phyloP scores from a whole-genome alignment of 1,140 invertebrate genomes.

The Leptinotarsa undecemlineata region DNA sequence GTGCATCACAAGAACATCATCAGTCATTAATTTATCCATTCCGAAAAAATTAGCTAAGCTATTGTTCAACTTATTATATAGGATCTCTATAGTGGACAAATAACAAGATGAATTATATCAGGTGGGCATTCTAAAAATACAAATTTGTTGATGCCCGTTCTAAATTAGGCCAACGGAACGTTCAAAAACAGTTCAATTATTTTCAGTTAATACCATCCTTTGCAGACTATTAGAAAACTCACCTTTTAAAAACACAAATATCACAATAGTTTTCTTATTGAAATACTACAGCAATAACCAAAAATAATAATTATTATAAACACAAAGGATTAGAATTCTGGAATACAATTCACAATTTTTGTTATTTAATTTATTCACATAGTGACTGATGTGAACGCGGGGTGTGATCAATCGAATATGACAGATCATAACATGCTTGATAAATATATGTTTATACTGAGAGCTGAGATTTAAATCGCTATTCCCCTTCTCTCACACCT shows the following conservation, averaged over 20 bases:
- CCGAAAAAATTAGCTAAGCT: no score
- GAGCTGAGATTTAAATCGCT: not conserved
- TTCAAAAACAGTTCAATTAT: not conserved
- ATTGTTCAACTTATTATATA: no score
- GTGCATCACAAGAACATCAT: no score
- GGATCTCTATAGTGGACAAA: no score
- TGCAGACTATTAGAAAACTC: not conserved
- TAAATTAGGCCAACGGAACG: not conserved
- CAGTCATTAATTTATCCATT: no score
- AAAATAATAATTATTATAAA: not conserved
- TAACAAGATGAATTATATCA: not conserved
- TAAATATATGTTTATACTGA: constrained; percentile 2
- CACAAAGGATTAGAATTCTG: not conserved
- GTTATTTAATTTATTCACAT: not conserved
- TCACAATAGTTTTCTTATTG: not conserved
- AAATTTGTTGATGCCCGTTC: not conserved
- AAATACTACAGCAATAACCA: not conserved
- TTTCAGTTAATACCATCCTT: not conserved
- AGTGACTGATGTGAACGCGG: not conserved
- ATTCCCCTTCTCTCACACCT: not conserved
- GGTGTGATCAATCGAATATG: constrained; percentile 10
- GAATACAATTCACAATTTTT: not conserved
- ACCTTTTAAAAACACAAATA: not conserved
- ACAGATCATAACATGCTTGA: constrained; percentile 16
- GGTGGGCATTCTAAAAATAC: not conserved